phyloP scores from a whole-genome alignment of 2,113 vertebrate species.

The Lasiurus borealis region DNA sequence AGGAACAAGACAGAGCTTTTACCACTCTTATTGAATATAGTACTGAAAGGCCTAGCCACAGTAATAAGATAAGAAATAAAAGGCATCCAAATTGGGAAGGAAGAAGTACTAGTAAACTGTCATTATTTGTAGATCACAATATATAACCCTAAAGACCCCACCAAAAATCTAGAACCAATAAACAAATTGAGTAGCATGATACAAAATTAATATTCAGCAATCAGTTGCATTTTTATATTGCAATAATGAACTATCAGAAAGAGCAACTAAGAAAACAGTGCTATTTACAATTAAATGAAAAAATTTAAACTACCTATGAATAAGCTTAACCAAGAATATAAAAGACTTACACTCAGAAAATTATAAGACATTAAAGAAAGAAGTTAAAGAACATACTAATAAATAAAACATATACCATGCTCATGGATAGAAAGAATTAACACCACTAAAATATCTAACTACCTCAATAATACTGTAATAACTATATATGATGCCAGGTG shows the following conservation, averaged over 20 bases:
- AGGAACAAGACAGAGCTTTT: not conserved
- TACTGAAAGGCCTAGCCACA: not conserved
- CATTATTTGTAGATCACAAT: not conserved
- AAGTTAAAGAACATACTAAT: not conserved
- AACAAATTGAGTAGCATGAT: not conserved
- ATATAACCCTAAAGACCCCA: not conserved
- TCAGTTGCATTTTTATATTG: not conserved
- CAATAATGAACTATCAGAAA: not conserved
- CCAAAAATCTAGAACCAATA: not conserved
- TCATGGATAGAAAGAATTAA: not conserved
- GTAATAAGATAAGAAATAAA: not conserved
- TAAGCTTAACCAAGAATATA: not conserved
- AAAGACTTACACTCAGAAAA: not conserved
- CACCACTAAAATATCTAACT: not conserved
- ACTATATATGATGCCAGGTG: not conserved
- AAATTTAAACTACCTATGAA: not conserved
- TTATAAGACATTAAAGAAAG: not conserved
- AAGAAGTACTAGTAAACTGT: not conserved
- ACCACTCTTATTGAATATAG: not conserved
- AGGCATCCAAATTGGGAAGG: not conserved
- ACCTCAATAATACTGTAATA: not conserved
- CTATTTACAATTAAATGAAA: not conserved
- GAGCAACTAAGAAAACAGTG: not conserved
- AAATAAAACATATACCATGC: not conserved
- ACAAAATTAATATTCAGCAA: not conserved